A percentile compares a stretch with the other conserved stretches of the same genome.
Evolutionary conservation across 2,888 invertebrate genomes (phyloP).

Genomic region (Zootermopsis nevadensis): DNA sequence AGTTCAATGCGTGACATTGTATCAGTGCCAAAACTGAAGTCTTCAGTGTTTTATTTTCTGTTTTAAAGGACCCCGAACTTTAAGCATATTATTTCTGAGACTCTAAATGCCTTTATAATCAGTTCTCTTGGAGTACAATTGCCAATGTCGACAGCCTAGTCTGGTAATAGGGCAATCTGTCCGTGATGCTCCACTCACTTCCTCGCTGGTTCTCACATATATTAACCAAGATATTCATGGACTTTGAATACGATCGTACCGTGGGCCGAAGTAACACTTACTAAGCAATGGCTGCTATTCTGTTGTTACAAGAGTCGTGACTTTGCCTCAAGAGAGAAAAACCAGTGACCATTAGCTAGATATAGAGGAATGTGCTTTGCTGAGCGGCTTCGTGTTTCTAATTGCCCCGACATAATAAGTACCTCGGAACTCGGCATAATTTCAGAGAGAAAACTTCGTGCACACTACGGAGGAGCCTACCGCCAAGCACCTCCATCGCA

Average conservation of each 20-base stretch:
- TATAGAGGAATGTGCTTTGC: slow-evolving; percentile 26
- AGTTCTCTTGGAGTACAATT: background rate
- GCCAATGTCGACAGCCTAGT: background rate
- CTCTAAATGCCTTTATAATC: background rate
- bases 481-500: too few species aligned
- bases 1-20: too few species aligned
- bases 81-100: background rate
- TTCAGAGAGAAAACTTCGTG: slow-evolving; percentile 37
- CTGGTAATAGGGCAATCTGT: background rate
- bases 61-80: too few species aligned
- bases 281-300: slow-evolving; percentile 7
- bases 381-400: slow-evolving; percentile 25
- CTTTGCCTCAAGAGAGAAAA: slow-evolving; percentile 39
- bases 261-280: slow-evolving; percentile 2
- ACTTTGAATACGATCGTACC: slow-evolving; percentile 16
- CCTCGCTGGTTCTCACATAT: slow-evolving; percentile 37
- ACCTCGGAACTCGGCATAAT: slow-evolving; percentile 41
- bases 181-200: slow-evolving; percentile 18
- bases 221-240: slow-evolving; percentile 11
- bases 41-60: too few species aligned
- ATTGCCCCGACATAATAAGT: slow-evolving; percentile 37
- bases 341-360: slow-evolving; percentile 38
- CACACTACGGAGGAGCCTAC: slow-evolving; percentile 11
- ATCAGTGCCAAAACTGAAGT: too few species aligned
- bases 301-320: slow-evolving; percentile 41